Evolutionary conservation across 1,140 invertebrate genomes (phyloP), one percentile per base, ranked within the genome.

Genomic region (Papilio xuthus): DNA sequence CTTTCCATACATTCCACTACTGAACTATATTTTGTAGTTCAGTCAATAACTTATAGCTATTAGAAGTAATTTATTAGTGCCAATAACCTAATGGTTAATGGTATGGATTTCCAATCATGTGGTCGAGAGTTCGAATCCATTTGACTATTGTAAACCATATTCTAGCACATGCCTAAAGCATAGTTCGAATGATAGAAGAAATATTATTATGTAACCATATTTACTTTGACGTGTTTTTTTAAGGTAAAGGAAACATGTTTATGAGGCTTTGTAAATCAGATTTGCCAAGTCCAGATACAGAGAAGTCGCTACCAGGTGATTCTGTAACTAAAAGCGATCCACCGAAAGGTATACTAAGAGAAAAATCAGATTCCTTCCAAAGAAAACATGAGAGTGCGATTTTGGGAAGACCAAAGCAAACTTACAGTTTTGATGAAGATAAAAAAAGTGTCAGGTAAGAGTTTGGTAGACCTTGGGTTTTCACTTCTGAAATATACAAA

Each of bases 291-390:
- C 89, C 92, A 0, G 89, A 93, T 42, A 91, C 89, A 13, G 90
- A 93, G n/a, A 94, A 93, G 72, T 92, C 91, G 1, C 71, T 89
- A 0, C 82, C 88, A 2, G 67, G 88, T 56, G 91, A 93, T 37
- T 92, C 91, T 0, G 79, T 92, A 2, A 91, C 92, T 4, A 93
- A 93, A 67, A 93, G 92, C 44, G 95, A 95, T 72, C 95, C 94
- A 70, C 95, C 96, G 0, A 96, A 96, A 86, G 95, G 96, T 4
- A 97, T 97, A 77, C 87, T 97, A 1, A 92, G 96, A 12, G 96
- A 97, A 77, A 96, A 96, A 80, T 85, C 93, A 12, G 96, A 96
- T 73, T 94, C 95, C 0, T 84, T 95, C 23, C 88, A 90, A 23
- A 88, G 93, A 88, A 94, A 88, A 76, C 82, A 81, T n/a, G 91